Evolutionary conservation across 1,140 invertebrate species (phyloP).

Genomic region (Vollenhovia emeryi): DNA sequence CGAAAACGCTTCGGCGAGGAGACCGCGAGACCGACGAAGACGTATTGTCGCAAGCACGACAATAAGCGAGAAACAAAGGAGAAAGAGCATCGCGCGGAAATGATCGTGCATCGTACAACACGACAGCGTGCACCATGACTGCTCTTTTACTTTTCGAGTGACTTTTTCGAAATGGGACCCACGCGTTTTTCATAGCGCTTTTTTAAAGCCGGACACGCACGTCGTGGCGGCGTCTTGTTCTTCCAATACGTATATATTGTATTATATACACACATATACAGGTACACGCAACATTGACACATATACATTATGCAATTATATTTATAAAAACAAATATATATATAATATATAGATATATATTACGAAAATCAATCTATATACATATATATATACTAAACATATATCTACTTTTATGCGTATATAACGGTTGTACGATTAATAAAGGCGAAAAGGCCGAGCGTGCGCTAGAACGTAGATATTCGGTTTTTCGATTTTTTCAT

Average conservation of each 20-base stretch:
- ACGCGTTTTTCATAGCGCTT: slow-evolving; percentile 75
- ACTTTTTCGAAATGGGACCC: slow-evolving; percentile 76
- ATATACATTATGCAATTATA: slow-evolving; percentile 55
- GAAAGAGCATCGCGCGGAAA: slow-evolving; percentile 18
- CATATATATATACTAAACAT: slow-evolving; percentile 45
- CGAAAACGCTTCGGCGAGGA: background rate
- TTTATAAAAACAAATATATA: slow-evolving; percentile 53
- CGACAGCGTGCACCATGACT: slow-evolving; percentile 24
- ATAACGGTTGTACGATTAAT: slow-evolving; percentile 56
- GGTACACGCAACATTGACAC: slow-evolving; percentile 61
- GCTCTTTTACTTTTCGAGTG: slow-evolving; percentile 67
- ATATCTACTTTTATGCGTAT: slow-evolving; percentile 59
- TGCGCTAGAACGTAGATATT: slow-evolving; percentile 42
- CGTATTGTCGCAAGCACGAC: slow-evolving; percentile 30
- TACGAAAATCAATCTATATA: slow-evolving; percentile 53
- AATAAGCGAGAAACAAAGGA: slow-evolving; percentile 38
- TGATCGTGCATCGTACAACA: slow-evolving; percentile 28
- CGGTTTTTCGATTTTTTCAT: slow-evolving; percentile 19
- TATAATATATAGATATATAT: slow-evolving; percentile 53
- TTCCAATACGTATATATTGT: slow-evolving; percentile 73
- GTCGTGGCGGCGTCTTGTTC: slow-evolving; percentile 74
- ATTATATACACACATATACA: slow-evolving; percentile 70
- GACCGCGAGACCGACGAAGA: slow-evolving; percentile 26
- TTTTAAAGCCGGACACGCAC: slow-evolving; percentile 66
- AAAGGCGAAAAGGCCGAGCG: slow-evolving; percentile 31